Evolutionary conservation across 2,797 vertebrate genomes (phyloP).

Genomic region (Sciurus vulgaris): DNA sequence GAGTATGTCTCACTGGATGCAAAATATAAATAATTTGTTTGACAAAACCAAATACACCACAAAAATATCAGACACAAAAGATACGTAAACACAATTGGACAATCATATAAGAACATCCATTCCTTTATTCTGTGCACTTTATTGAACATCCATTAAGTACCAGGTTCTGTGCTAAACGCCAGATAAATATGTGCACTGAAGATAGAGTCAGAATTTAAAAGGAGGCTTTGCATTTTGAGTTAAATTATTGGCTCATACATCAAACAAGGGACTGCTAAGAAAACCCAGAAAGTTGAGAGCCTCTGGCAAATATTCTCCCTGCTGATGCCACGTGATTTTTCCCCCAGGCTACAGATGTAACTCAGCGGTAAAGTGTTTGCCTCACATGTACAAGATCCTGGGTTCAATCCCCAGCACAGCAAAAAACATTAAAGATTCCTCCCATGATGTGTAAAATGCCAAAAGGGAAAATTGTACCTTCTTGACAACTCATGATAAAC

Average conservation of each 20-base stretch:
- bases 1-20: background rate
- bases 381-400: too few relatives aligned
- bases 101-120: conserved; percentile 11
- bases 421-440: background rate
- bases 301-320: background rate
- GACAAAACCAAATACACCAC: conserved; percentile 4
- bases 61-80: conserved; percentile 50
- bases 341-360: too few relatives aligned
- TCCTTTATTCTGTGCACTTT: conserved; percentile 44
- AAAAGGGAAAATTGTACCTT: background rate
- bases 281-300: background rate
- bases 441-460: conserved; percentile 1
- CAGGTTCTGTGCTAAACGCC: background rate
- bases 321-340: background rate
- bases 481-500: background rate
- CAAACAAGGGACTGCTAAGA: background rate
- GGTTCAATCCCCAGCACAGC: too few relatives aligned
- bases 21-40: conserved; percentile 51
- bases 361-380: too few relatives aligned
- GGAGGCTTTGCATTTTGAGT: conserved; percentile 28
- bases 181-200: background rate
- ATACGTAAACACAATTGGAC: background rate
- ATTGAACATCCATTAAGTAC: background rate
- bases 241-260: background rate
- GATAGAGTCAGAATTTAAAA: conserved; percentile 37